Evolutionary conservation across 2,113 vertebrate species (phyloP).

Genomic region (Lichenostomus cassidix): DNA sequence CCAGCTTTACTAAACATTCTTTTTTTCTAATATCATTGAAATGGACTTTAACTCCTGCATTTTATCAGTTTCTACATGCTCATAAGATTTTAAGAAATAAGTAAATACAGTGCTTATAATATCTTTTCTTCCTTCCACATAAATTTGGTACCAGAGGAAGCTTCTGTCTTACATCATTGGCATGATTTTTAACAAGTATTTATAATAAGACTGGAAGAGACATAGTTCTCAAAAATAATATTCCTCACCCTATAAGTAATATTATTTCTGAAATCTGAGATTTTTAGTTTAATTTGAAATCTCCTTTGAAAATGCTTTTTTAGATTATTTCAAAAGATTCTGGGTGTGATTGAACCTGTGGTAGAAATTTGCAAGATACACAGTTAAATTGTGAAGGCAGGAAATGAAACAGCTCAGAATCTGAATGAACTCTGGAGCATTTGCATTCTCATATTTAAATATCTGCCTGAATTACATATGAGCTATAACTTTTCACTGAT

Average conservation of each 20-base stretch:
- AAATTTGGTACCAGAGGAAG: background rate
- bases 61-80: background rate
- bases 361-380: background rate
- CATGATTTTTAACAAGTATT: background rate
- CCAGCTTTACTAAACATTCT: background rate
- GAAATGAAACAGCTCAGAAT: background rate
- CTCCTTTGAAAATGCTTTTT: background rate
- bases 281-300: background rate
- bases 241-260: background rate
- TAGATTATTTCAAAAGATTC: background rate
- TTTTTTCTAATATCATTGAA: background rate
- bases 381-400: background rate
- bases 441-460: slow-evolving; percentile 6
- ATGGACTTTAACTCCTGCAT: background rate
- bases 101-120: background rate
- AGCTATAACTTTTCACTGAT: background rate
- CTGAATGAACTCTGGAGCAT: background rate
- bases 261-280: background rate
- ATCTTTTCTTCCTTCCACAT: background rate
- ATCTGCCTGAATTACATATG: background rate
- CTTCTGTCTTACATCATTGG: background rate
- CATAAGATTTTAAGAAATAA: background rate
- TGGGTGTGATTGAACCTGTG: background rate
- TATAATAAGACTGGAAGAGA: background rate
- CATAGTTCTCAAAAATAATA: background rate